Conservation (phyloP, 1,140 invertebrate genomes). For the Drosophila burlai region DNA sequence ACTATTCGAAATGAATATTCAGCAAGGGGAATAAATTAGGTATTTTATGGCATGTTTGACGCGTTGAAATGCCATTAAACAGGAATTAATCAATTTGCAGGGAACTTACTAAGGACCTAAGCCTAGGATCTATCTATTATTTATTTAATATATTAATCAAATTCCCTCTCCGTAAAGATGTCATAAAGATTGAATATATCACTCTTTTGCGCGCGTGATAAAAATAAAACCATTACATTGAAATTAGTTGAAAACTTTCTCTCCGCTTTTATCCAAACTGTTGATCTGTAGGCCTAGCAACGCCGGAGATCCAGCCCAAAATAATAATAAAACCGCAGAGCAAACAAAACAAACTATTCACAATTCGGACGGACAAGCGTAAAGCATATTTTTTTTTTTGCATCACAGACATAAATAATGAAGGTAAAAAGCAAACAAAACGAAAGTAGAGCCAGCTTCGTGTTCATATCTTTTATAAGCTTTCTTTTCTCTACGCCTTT, state of each 20-base stretch:
- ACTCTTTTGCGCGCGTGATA: not conserved
- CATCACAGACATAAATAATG: constrained; percentile 46
- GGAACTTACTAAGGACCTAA: not conserved
- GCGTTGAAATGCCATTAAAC: not conserved
- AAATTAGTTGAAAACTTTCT: constrained; percentile 43
- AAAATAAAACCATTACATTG: constrained; percentile 22
- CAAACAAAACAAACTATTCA: constrained; percentile 42
- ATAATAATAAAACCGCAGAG: constrained; percentile 14
- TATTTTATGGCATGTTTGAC: not conserved
- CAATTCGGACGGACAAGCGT: constrained; percentile 17
- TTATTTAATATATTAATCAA: not conserved
- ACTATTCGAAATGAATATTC: constrained; percentile 2
- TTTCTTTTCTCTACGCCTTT: constrained; percentile 48
- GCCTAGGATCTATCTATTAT: not conserved
- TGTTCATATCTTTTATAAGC: constrained; percentile 50
- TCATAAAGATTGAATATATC: not conserved
- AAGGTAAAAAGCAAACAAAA: constrained; percentile 29
- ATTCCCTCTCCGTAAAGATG: constrained; percentile 3
- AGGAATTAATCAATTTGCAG: not conserved
- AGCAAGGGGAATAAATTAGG: not conserved
- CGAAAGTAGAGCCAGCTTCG: constrained; percentile 39
- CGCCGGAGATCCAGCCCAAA: constrained; percentile 20
- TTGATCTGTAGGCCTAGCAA: constrained; percentile 40
- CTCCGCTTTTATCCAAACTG: constrained; percentile 7
- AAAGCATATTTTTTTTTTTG: constrained; percentile 9